Percentiles rank a stretch among this genome's conserved stretches.
These are phyloP conservation scores for Drosophila atripex DNA, from an alignment of 2,888 invertebrate species.

Conservation along the genomic window DNA sequence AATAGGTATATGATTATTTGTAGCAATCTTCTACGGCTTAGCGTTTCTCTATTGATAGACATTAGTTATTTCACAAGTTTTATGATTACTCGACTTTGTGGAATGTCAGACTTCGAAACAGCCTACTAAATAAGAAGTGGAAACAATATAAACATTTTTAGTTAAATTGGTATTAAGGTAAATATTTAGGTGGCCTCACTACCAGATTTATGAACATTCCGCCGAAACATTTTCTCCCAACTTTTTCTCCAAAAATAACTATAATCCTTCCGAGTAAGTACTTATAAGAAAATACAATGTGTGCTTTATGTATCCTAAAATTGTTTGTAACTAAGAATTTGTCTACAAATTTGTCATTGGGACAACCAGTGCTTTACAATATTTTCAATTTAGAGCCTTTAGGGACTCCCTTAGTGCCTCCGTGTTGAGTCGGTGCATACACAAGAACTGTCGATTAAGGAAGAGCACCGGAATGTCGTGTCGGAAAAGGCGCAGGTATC, in stretches of 20 bases:
- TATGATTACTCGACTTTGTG: background rate
- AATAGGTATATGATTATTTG: background rate
- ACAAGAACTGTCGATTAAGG: constrained; percentile 91
- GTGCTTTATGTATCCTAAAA: too few species aligned
- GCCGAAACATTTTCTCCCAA: too few species aligned
- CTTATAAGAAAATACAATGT: too few species aligned
- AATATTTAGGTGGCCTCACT: too few species aligned
- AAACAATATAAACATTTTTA: too few species aligned
- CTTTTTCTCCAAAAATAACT: too few species aligned
- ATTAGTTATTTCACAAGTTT: background rate
- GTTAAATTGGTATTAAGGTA: too few species aligned
- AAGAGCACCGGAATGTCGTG: constrained; percentile 95
- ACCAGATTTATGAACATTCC: too few species aligned
- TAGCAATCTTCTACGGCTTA: background rate
- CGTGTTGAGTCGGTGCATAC: constrained; percentile 89
- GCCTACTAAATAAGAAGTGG: background rate
- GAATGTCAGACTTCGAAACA: background rate
- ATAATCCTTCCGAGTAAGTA: too few species aligned
- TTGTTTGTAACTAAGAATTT: background rate
- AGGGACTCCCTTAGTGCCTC: constrained; percentile 84
- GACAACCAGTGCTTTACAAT: background rate
- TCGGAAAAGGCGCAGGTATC: constrained; percentile 89
- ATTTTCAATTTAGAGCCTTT: constrained; percentile 23
- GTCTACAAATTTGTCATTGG: background rate
- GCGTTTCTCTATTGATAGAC: background rate